A percentile compares a stretch with the other conserved stretches of the same genome.
Conservation (phyloP, 1,140 invertebrate genomes). For the Heterodera carotae region DNA sequence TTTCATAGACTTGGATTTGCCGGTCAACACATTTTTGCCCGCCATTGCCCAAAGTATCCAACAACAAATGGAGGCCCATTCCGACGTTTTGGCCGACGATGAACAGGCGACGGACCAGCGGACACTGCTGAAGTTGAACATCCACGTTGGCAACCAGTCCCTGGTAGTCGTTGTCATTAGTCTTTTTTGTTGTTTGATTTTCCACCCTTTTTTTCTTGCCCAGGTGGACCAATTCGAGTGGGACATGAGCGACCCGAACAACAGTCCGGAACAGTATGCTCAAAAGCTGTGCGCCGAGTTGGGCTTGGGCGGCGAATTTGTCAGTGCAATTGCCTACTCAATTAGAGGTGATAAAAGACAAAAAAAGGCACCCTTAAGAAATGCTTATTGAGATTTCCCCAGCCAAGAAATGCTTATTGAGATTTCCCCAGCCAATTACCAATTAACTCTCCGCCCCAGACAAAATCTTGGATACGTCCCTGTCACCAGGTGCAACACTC, state of each 20-base stretch:
- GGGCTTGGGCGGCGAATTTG: slow-evolving; percentile 96
- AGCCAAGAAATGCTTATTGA: no score
- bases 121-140: slow-evolving; percentile 95
- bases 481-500: no score
- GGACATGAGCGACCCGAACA: slow-evolving; percentile 98
- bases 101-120: slow-evolving; percentile 83
- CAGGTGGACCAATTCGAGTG: slow-evolving; percentile 97
- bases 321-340: slow-evolving; percentile 95
- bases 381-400: no score
- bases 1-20: slow-evolving; percentile 87
- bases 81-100: slow-evolving; percentile 68
- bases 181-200: no score
- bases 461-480: no score
- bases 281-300: slow-evolving; percentile 92
- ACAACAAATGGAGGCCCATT: slow-evolving; percentile 90
- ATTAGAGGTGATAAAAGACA: slow-evolving; percentile 94
- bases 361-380: no score
- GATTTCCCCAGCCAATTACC: no score
- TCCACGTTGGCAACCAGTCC: slow-evolving; percentile 98
- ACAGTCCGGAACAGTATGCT: slow-evolving; percentile 96
- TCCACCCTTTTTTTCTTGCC: not conserved
- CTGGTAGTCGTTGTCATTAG: slow-evolving; percentile 66
- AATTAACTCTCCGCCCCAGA: no score
- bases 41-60: slow-evolving; percentile 92
- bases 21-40: slow-evolving; percentile 91